Percentiles rank a stretch among this genome's conserved stretches.
Evolutionary conservation across 2,113 vertebrate species (phyloP).

Genomic region (Phalacrocorax carbo): DNA sequence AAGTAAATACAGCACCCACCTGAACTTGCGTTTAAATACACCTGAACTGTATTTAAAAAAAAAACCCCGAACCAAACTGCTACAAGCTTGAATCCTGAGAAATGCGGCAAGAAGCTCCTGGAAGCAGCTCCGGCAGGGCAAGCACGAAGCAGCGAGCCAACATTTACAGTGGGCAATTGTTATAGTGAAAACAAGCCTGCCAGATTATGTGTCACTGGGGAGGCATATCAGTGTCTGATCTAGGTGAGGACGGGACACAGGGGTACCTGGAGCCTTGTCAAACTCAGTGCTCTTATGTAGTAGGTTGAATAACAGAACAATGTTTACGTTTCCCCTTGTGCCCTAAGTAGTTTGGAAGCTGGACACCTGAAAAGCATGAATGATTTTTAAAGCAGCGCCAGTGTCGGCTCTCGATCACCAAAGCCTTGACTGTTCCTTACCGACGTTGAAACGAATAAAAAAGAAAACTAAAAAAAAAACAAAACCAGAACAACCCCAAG

Average conservation of each 20-base stretch:
- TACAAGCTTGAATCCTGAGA: neutral
- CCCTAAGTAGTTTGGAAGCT: conserved; percentile 44
- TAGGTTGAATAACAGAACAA: conserved; percentile 73
- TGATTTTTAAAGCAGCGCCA: conserved; percentile 25
- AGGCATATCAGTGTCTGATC: conserved; percentile 70
- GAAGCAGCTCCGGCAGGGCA: neutral
- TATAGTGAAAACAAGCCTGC: conserved; percentile 67
- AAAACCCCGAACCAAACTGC: neutral
- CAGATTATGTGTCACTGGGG: conserved; percentile 72
- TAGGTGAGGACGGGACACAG: conserved; percentile 42
- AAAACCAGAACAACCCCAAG: neutral
- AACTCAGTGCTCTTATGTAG: conserved; percentile 70
- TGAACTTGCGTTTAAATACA: neutral
- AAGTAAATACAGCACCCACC: neutral
- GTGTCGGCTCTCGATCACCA: conserved; percentile 28
- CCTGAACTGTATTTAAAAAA: neutral
- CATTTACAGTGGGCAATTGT: conserved; percentile 75
- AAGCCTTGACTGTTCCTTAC: neutral
- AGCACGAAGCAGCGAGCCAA: neutral
- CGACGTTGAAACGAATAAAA: neutral
- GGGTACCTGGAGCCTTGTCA: conserved; percentile 73
- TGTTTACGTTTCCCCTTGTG: conserved; percentile 75
- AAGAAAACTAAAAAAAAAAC: neutral
- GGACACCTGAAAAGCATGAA: conserved; percentile 48
- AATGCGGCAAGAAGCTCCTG: neutral